Evolutionary conservation across 2,113 vertebrate species (phyloP), one percentile per base, ranked within the genome.

Genomic region (Procapra przewalskii): DNA sequence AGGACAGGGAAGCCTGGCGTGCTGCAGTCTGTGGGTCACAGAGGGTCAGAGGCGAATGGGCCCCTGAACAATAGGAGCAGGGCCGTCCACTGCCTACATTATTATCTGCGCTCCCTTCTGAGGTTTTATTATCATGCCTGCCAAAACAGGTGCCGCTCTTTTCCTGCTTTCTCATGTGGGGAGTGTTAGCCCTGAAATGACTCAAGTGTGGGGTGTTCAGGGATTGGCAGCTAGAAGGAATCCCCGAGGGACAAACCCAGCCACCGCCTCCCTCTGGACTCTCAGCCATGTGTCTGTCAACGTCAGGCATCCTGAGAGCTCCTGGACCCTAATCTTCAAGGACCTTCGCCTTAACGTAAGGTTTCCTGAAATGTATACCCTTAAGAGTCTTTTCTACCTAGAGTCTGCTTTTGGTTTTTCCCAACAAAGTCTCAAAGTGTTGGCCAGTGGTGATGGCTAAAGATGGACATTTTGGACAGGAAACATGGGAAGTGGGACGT

Each of bases 401-500:
- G 21, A 36, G 5, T 40, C 19, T 45, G 45, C 12, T 25, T 59
- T 62, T 12, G 40, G 12, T 10, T 1, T 3, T 17, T 19, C 16
- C 33, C 31, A 27, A 7, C 2, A 45, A 23, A 5, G 21, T 33
- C 27, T n/a, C 13, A 3, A 25, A 4, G 40, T 31, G 1, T 40
- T 29, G 23, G 23, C 19, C 81, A 17, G 12, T 9, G 6, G 13
- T 8, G 5, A 33, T 16, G 25, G 27, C 83, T 6, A 2, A 45
- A 23, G 11, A 6, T 62, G 31, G 80, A n/a, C 17, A 31, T 1
- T 4, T 15, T 2, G 11, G 9, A 5, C 10, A 33, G 67, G 33
- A 9, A 50, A 45, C 2, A 0, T 4, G 25, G 54, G 21, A 2
- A 21, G 12, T 3, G 19, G 17, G 21, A 17, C 0, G 4, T 21